phyloP scores from a whole-genome alignment of 2,797 vertebrate genomes.

The Rhabdophis nuchalis region DNA sequence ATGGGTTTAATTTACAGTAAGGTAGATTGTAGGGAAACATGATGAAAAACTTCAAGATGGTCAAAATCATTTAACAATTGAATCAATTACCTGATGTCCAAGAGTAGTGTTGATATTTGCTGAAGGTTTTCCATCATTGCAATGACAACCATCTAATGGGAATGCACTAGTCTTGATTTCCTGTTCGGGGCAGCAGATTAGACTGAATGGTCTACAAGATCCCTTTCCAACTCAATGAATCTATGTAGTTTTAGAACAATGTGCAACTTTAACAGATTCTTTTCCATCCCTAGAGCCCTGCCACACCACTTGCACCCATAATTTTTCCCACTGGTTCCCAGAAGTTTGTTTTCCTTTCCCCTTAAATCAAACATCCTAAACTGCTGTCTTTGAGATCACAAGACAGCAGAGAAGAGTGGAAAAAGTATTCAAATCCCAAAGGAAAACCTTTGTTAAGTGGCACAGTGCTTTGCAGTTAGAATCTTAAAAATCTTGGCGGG shows the following conservation, averaged over 20 bases:
- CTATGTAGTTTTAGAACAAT: conserved; percentile 9
- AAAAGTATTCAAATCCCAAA: conserved; percentile 55
- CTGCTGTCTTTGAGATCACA: conserved; percentile 42
- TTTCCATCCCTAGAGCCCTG: background rate
- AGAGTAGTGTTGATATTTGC: background rate
- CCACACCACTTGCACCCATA: conserved; percentile 25
- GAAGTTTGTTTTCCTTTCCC: background rate
- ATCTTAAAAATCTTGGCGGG: conserved; percentile 57
- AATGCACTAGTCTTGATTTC: background rate
- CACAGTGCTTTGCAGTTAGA: conserved; percentile 52
- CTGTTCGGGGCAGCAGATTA: background rate
- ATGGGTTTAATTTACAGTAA: background rate
- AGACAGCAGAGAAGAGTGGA: conserved; percentile 41
- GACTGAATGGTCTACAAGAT: background rate
- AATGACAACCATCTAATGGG: background rate
- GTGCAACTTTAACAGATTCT: background rate
- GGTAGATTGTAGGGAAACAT: background rate
- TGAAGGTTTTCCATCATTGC: background rate
- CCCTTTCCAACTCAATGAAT: background rate
- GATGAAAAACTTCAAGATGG: background rate
- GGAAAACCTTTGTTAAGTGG: conserved; percentile 59
- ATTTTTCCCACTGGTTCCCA: conserved; percentile 34
- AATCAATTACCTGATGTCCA: background rate
- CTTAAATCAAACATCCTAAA: conserved; percentile 51
- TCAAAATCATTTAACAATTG: background rate